phyloP scores from a whole-genome alignment of 2,113 vertebrate species.

The Glareola pratincola region DNA sequence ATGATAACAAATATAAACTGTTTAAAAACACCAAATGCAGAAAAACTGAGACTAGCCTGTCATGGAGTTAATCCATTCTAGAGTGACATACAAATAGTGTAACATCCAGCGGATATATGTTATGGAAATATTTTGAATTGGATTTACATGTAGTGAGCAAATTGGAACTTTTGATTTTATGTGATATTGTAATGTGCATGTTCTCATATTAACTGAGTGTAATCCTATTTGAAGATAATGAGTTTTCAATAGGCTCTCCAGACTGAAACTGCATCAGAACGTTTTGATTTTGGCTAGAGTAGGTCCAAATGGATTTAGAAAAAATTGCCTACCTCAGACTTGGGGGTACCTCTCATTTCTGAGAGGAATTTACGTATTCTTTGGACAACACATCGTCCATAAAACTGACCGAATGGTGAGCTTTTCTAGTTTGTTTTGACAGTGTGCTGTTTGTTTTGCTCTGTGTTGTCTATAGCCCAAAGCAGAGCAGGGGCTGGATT shows the following conservation, averaged over 20 bases:
- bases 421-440: slow-evolving; percentile 15
- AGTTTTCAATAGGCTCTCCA: slow-evolving; percentile 76
- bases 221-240: slow-evolving; percentile 85
- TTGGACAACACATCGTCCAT: not conserved
- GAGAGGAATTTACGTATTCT: slow-evolving; percentile 20
- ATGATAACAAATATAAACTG: slow-evolving; percentile 99
- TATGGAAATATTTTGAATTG: slow-evolving; percentile 86
- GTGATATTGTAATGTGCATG: slow-evolving; percentile 83
- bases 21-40: slow-evolving; percentile 94
- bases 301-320: slow-evolving; percentile 36
- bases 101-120: slow-evolving; percentile 83
- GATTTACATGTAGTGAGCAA: slow-evolving; percentile 83
- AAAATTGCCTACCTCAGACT: slow-evolving; percentile 48
- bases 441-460: slow-evolving; percentile 27
- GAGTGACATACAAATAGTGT: slow-evolving; percentile 84
- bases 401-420: slow-evolving; percentile 15
- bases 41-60: slow-evolving; percentile 80
- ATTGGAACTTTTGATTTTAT: slow-evolving; percentile 84
- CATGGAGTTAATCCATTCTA: slow-evolving; percentile 86
- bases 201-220: slow-evolving; percentile 80
- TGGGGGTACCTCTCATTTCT: slow-evolving; percentile 1
- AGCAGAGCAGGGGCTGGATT: slow-evolving; percentile 36
- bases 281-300: slow-evolving; percentile 61
- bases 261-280: slow-evolving; percentile 67
- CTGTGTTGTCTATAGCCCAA: slow-evolving; percentile 42